Base-by-base conservation (phyloP, 2,888 invertebrate species). In the Chesias legatella region DNA sequence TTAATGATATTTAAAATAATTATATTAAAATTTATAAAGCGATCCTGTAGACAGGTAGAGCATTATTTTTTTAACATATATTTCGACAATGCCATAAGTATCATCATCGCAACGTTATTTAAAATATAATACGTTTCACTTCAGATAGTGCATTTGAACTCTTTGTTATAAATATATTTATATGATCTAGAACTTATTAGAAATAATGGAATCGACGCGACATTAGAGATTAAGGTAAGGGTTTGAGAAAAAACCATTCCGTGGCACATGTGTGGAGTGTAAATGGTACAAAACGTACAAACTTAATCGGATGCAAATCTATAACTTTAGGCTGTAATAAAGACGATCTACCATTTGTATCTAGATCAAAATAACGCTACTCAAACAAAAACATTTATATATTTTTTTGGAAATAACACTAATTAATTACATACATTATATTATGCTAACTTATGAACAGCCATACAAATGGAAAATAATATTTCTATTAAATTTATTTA, bases 151-250 rank as follows among this genome's bases (percentile, higher is more conserved):
- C 63, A 60, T 56, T 60, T 50, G 53, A 56, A 52, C 60, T 60
- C 56, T 57, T 64, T 60, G 63, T 70, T 59, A 67, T 67, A 70
- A 58, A 79, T 84, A 86, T 86, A 88, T 86, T 86, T 82, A 85
- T 88, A 88, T 85, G 86, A 88, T 86, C 86, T 88, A 88, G 86
- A 88, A 88, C 79, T 75, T 67, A 82, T 74, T 69, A 74, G 70
- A 70, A 79, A 74, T 77, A 75, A 73, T 72, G 66, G 65, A 64
- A 65, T 66, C 49, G 67, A 64, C 60, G 66, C 56, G 63, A 70
- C 56, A 57, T 63, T 60, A 60, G 57, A 58, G 53, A 58, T 57
- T 53, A 59, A 17, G 13, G 13, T 17, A 56, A 47, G 50, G 47
- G 53, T 48, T 43, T 52, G 49, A 47, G 63, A 59, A 43, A 54